Percentiles rank a stretch among this genome's conserved stretches.
Conservation (phyloP, 1,140 invertebrate genomes). For the Dendroctonus valens region DNA sequence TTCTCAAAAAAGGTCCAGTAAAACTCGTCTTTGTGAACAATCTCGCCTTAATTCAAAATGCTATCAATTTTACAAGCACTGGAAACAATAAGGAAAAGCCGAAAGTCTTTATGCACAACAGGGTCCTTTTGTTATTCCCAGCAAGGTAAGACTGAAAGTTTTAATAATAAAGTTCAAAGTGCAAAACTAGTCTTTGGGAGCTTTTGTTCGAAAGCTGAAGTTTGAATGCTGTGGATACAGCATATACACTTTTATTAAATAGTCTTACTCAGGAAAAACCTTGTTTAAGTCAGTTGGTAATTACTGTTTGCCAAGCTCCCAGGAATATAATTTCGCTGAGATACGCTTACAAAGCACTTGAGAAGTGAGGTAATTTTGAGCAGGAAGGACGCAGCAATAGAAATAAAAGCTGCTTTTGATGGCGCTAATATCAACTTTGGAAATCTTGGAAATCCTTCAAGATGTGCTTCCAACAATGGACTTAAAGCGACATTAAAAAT, state of each 20-base stretch:
- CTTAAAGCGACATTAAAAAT: no score
- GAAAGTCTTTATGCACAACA: constrained; percentile 6
- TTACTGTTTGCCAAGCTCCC: constrained; percentile 10
- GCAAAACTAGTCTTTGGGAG: constrained; percentile 7
- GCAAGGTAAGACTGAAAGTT: neutral
- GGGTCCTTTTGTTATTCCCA: neutral
- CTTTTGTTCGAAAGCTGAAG: constrained; percentile 9
- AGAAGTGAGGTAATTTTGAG: neutral
- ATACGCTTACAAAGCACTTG: constrained; percentile 5
- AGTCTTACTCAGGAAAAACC: constrained; percentile 5
- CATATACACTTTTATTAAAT: constrained; percentile 19
- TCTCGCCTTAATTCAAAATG: no score
- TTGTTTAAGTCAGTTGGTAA: constrained; percentile 15
- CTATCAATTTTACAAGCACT: no score
- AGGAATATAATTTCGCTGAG: constrained; percentile 14
- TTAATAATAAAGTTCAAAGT: constrained; percentile 4
- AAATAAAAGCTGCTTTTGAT: constrained; percentile 9
- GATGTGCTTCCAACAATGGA: no score
- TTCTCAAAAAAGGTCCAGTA: no score
- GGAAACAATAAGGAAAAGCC: no score
- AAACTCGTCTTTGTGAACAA: no score
- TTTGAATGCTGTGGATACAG: constrained; percentile 10
- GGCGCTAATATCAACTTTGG: constrained; percentile 2
- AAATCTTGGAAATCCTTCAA: no score
- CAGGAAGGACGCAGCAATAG: constrained; percentile 4